A percentile compares a stretch with the other conserved stretches of the same genome.
phyloP scores from a whole-genome alignment of 2,113 vertebrate species.

The Archilochus colubris region DNA sequence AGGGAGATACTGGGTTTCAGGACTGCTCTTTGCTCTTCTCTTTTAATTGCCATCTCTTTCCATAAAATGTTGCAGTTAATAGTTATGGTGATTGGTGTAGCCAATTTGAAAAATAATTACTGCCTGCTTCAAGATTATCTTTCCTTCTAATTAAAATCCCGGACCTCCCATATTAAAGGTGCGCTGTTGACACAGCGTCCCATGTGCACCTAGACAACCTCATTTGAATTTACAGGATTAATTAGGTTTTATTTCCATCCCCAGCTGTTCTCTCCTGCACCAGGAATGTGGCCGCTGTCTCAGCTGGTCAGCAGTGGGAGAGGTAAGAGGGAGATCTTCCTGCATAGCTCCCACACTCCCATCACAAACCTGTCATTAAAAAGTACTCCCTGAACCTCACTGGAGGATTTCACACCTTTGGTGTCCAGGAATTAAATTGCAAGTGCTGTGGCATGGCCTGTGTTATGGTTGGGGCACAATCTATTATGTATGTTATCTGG shows the following conservation, averaged over 20 bases:
- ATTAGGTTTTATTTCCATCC: slow-evolving; percentile 76
- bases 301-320: slow-evolving; percentile 55
- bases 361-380: slow-evolving; percentile 9
- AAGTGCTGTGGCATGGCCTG: background rate
- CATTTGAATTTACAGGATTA: slow-evolving; percentile 77
- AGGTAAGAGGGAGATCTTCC: slow-evolving; percentile 46
- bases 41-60: slow-evolving; percentile 55
- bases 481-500: background rate
- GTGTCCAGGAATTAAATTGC: background rate
- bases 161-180: slow-evolving; percentile 72
- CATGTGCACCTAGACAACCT: slow-evolving; percentile 66
- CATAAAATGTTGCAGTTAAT: slow-evolving; percentile 59
- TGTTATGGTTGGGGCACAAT: background rate
- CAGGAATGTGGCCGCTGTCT: slow-evolving; percentile 19
- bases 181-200: slow-evolving; percentile 62
- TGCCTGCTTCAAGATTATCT: slow-evolving; percentile 71
- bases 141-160: slow-evolving; percentile 81
- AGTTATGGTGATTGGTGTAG: slow-evolving; percentile 62
- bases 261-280: slow-evolving; percentile 71
- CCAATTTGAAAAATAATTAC: slow-evolving; percentile 76
- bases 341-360: background rate
- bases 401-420: background rate
- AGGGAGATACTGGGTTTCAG: background rate
- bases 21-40: slow-evolving; percentile 35
- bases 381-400: background rate